These are phyloP conservation scores for Meta bourneti DNA, from an alignment of 2,888 invertebrate genomes.

Conservation along the genomic window DNA sequence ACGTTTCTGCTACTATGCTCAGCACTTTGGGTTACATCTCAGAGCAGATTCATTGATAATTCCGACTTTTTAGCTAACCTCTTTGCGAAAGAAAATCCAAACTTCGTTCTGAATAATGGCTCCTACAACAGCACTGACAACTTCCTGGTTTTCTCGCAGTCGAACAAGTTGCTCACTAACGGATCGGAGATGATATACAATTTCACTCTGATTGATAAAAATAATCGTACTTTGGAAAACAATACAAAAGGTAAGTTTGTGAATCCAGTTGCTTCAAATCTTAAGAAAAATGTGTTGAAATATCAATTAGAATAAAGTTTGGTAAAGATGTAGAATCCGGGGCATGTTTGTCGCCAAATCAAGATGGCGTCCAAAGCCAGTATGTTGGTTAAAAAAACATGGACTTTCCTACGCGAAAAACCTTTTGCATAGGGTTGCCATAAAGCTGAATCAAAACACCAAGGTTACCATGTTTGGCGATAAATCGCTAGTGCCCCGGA, in stretches of 20 bases:
- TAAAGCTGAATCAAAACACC: no score
- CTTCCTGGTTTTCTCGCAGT: background rate
- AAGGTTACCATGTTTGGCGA: no score
- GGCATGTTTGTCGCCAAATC: no score
- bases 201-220: background rate
- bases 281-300: no score
- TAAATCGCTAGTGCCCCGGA: no score
- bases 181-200: background rate
- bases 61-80: background rate
- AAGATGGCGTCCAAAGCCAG: no score
- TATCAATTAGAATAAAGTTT: no score
- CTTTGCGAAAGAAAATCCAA: background rate
- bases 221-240: background rate
- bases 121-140: background rate
- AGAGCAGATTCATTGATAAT: background rate
- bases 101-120: background rate
- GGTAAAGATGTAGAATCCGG: no score
- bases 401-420: no score
- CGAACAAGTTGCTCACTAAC: background rate
- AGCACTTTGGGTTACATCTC: background rate
- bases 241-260: background rate
- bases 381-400: no score
- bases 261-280: no score
- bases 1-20: background rate
- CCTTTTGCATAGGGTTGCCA: no score